Base-by-base conservation (phyloP, 2,797 vertebrate genomes). In the Xyrichtys novacula region DNA sequence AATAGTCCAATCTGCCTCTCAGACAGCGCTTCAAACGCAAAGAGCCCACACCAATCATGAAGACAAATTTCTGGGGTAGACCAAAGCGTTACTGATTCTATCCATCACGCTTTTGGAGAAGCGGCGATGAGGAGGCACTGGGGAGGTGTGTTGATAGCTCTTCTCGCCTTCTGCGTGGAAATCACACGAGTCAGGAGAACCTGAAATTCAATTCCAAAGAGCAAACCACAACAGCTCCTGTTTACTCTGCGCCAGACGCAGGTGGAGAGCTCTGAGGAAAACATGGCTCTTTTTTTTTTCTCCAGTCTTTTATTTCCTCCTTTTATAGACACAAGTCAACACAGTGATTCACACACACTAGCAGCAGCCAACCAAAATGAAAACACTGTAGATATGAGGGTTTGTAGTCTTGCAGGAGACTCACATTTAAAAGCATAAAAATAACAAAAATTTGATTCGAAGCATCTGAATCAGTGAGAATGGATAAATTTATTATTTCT, bases 191-290 rank as follows among this genome's bases (percentile, higher is more conserved):
- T 36, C 22, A 38, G 68, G 62, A 76, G 49, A 83, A 65, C 49
- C 56, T 88, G 84, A 90, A 91, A 93, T 84, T 81, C 74, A 81
- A 89, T 83, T 90, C 85, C 74, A 73, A 73, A 77, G 80, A 85
- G 66, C 65, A 74, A 85, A 88, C 87, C 74, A 3, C 87, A 86
- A 80, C 83, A 85, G 88, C 88, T 90, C 65, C 84, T 90, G 89
- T 93, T 90, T 89, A 87, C 78, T 84, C 80, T 74, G 82, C 28
- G 53, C 72, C 81, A 84, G 78, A 87, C 85, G 74, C 84, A 89
- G 87, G 87, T 90, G 89, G 79, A 73, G 57, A 53, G 69, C 56
- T 77, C 59, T 36, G 57, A 65, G 20, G 43, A 65, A 40, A 69
- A 64, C 8, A 46, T 7, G 34, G 34, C 44, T 52, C 65, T 23